These are phyloP conservation scores for Atrichornis clamosus DNA, from an alignment of 2,113 vertebrate species.

Conservation along the genomic window DNA sequence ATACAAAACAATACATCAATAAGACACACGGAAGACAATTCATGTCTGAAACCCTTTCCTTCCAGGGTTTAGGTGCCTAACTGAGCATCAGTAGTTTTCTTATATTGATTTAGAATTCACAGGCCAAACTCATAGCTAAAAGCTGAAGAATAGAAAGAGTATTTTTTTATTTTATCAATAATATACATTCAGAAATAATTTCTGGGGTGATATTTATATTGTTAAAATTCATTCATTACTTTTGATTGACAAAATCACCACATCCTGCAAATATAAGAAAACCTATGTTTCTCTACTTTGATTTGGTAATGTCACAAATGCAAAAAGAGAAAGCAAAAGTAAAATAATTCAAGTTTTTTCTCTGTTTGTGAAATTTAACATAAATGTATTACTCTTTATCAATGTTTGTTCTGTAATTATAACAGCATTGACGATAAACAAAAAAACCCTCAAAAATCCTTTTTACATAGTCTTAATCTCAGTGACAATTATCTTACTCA, in stretches of 20 bases:
- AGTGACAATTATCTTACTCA: neutral
- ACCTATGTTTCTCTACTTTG: neutral
- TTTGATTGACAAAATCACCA: neutral
- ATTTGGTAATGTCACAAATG: neutral
- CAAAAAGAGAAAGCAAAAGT: neutral
- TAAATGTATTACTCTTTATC: neutral
- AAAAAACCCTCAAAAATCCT: fast-evolving
- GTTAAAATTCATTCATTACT: neutral
- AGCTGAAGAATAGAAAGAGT: neutral
- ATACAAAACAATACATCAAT: neutral
- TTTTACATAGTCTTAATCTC: neutral
- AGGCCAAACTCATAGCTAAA: neutral
- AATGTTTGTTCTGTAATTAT: neutral
- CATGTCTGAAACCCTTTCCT: neutral
- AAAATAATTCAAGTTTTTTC: neutral
- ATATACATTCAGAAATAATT: neutral
- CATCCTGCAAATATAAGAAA: neutral
- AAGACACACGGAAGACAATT: neutral
- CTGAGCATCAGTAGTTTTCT: neutral
- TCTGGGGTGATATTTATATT: neutral
- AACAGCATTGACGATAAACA: neutral
- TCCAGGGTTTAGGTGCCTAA: neutral
- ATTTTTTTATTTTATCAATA: neutral
- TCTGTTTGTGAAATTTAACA: neutral
- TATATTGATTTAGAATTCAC: neutral